Percentiles rank a stretch among this genome's conserved stretches.
These are phyloP conservation scores for Parauchenoglanis punctatus DNA, from an alignment of 2,797 vertebrate genomes.

Conservation along the genomic window DNA sequence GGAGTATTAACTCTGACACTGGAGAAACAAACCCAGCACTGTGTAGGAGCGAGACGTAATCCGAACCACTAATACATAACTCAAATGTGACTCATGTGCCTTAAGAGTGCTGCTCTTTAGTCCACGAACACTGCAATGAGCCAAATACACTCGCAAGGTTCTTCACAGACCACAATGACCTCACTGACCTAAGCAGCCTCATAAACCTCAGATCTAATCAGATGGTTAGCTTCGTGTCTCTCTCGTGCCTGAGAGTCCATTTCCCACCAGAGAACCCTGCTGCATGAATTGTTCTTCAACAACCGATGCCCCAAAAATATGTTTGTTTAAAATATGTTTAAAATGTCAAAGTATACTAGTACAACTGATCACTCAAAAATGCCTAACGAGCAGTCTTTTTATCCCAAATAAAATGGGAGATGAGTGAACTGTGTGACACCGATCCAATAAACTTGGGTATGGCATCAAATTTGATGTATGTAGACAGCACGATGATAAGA, in stretches of 20 bases:
- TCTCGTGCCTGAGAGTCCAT: neutral
- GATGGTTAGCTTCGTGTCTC: neutral
- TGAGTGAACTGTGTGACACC: neutral
- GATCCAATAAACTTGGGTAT: too few species aligned
- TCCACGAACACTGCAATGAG: neutral
- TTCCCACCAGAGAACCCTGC: neutral
- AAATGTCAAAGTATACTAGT: too few species aligned
- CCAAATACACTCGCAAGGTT: neutral
- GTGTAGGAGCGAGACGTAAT: neutral
- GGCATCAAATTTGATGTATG: too few species aligned
- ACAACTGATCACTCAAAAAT: too few species aligned
- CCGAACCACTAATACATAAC: neutral
- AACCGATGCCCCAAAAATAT: neutral
- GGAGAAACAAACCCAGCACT: constrained; percentile 5
- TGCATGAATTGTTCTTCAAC: too few species aligned
- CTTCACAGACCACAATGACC: constrained; percentile 3
- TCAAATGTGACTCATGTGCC: neutral
- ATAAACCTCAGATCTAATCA: neutral
- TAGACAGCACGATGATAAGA: too few species aligned
- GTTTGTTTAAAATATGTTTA: neutral
- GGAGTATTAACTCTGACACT: neutral
- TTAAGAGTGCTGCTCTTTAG: neutral
- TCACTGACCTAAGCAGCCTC: neutral
- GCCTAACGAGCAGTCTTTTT: too few species aligned
- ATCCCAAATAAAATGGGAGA: neutral